Conservation (phyloP, 2,888 invertebrate genomes). For the Macrophya alboannulata region DNA sequence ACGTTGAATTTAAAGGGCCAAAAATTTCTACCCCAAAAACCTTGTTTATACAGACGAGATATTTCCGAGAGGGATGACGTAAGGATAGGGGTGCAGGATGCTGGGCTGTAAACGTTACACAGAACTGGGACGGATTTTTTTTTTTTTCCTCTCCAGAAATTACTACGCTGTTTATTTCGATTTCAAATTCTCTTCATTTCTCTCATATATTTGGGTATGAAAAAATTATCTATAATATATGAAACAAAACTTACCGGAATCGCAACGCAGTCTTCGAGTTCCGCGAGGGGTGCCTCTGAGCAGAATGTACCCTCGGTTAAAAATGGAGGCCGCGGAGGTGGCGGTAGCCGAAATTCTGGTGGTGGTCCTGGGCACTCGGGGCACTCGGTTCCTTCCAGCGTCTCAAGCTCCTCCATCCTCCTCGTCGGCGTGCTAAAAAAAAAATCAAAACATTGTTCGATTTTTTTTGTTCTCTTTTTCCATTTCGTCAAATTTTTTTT, state of each 20-base stretch:
- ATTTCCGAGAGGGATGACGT: not conserved
- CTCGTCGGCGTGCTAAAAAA: slow-evolving; percentile 79
- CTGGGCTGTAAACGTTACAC: not conserved
- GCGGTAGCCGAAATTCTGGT: slow-evolving; percentile 88
- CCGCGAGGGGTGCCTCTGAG: slow-evolving; percentile 87
- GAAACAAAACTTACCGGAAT: slow-evolving; percentile 88
- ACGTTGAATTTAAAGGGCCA: slow-evolving; percentile 57
- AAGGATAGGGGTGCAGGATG: not conserved
- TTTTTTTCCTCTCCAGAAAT: no score
- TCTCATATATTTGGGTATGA: not conserved
- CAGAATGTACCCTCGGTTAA: slow-evolving; percentile 86
- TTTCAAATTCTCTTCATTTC: not conserved
- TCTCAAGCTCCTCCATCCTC: slow-evolving; percentile 89
- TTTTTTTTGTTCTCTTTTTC: not conserved
- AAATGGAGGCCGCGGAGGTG: slow-evolving; percentile 89
- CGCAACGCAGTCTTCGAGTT: slow-evolving; percentile 89
- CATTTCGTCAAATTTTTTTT: not conserved
- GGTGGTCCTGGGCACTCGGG: slow-evolving; percentile 88
- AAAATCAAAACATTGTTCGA: slow-evolving; percentile 73
- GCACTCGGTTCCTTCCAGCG: slow-evolving; percentile 87
- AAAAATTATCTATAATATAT: not conserved
- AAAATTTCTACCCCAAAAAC: not conserved
- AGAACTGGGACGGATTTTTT: not conserved
- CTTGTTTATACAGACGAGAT: not conserved
- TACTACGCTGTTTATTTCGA: not conserved